Conservation (phyloP, 2,113 vertebrate species). For the Caracal caracal region DNA sequence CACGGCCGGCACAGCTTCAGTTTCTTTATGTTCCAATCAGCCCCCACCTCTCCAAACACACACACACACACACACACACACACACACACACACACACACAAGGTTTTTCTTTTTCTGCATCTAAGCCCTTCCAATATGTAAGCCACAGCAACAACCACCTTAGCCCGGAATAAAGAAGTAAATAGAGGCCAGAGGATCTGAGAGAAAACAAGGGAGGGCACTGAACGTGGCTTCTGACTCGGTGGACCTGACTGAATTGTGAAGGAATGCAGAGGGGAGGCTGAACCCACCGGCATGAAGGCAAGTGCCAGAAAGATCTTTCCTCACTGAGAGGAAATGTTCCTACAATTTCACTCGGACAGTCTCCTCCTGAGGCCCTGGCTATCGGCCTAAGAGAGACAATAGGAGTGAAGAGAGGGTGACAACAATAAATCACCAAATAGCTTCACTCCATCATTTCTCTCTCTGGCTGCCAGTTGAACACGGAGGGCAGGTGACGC, state of each 20-base stretch:
- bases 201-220: background rate
- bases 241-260: background rate
- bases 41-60: background rate
- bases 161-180: background rate
- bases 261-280: background rate
- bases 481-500: background rate
- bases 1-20: conserved; percentile 62
- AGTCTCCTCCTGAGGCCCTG: background rate
- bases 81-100: background rate
- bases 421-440: background rate
- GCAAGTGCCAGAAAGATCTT: background rate
- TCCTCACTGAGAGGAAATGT: background rate
- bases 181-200: background rate
- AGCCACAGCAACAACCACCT: conserved; percentile 11
- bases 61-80: background rate
- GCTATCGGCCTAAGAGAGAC: background rate
- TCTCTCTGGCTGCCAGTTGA: background rate
- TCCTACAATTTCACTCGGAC: background rate
- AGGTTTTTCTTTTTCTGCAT: conserved; percentile 26
- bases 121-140: background rate
- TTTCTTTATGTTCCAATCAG: conserved; percentile 59
- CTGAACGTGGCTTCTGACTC: background rate
- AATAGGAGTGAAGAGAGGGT: background rate
- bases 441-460: background rate
- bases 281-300: background rate